Conservation (phyloP, 2,797 vertebrate genomes). For the Protonibea diacanthus region DNA sequence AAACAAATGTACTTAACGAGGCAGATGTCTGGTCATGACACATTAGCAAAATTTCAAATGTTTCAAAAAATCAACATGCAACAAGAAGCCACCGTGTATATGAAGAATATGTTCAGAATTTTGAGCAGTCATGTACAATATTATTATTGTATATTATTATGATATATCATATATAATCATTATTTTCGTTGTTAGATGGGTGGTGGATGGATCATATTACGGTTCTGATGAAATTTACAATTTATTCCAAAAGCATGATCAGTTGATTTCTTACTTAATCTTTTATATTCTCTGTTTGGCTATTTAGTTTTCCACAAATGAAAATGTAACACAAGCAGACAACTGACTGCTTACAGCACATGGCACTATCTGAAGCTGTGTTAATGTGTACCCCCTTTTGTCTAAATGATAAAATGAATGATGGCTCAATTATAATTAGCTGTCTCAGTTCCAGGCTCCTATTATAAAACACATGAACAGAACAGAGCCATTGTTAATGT, state of each 20-base stretch:
- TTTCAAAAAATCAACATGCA: background rate
- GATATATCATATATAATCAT: too few relatives aligned
- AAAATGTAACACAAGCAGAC: too few relatives aligned
- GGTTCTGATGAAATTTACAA: too few relatives aligned
- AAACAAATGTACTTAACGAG: constrained; percentile 8
- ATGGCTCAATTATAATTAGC: background rate
- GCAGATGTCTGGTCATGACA: constrained; percentile 24
- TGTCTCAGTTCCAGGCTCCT: background rate
- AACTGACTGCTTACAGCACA: background rate
- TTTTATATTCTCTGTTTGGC: too few relatives aligned
- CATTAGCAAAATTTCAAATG: constrained; percentile 6
- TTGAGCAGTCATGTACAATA: background rate
- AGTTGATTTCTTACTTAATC: too few relatives aligned
- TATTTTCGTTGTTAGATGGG: too few relatives aligned
- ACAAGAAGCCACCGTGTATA: background rate
- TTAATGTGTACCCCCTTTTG: background rate
- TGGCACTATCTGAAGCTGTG: background rate
- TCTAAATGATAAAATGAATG: too few relatives aligned
- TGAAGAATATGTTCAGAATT: background rate
- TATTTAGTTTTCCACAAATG: too few relatives aligned
- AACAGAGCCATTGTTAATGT: background rate
- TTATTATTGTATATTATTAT: too few relatives aligned
- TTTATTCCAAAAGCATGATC: too few relatives aligned
- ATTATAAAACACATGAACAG: background rate
- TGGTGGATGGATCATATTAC: too few relatives aligned